Evolutionary conservation across 2,113 vertebrate genomes (phyloP).

Genomic region (Prolemur simus): DNA sequence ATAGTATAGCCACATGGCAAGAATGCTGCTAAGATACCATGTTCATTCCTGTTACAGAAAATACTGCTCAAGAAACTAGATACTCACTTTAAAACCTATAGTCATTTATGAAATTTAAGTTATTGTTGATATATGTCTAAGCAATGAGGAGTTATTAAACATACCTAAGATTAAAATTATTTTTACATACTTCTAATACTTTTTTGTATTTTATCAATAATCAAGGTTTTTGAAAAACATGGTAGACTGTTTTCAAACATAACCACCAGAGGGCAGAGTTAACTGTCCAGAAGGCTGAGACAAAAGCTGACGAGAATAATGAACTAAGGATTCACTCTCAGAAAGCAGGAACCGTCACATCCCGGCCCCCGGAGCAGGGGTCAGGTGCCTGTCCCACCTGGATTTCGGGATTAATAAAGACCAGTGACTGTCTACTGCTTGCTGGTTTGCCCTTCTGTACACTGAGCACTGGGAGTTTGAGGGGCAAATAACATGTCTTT

Average conservation of each 20-base stretch:
- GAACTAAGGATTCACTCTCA: not conserved
- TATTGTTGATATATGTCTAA: not conserved
- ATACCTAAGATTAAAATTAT: not conserved
- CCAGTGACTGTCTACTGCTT: not conserved
- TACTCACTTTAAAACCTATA: not conserved
- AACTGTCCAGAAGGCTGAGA: not conserved
- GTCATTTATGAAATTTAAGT: not conserved
- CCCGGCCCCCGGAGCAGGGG: not conserved
- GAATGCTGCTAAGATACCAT: not conserved
- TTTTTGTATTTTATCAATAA: not conserved
- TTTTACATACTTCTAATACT: not conserved
- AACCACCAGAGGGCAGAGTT: not conserved
- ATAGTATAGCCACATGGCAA: not conserved
- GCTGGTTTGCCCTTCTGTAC: not conserved
- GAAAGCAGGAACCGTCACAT: not conserved
- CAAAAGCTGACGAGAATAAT: not conserved
- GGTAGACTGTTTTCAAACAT: not conserved
- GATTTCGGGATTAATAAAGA: not conserved
- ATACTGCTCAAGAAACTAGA: not conserved
- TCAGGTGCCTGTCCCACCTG: not conserved
- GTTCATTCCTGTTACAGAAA: not conserved
- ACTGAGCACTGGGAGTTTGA: not conserved
- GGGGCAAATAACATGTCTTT: not conserved
- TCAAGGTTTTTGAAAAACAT: not conserved
- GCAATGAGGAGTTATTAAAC: not conserved